phyloP scores from a whole-genome alignment of 2,113 vertebrate species.

The Ctenodactylus gundi region DNA sequence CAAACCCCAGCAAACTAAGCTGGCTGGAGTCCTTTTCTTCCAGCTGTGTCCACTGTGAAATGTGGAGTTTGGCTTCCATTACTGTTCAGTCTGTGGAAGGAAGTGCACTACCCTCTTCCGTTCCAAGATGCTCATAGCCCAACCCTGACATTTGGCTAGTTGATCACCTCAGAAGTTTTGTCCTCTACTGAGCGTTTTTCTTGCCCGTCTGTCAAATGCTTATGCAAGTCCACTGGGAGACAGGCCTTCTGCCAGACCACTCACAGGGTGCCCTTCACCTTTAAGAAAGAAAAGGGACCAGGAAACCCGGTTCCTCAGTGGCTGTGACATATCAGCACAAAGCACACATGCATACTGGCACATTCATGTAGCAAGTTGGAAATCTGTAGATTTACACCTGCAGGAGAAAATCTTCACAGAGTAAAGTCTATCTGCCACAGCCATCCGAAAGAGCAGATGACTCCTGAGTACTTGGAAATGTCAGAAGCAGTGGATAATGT shows the following conservation, averaged over 20 bases:
- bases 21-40: not conserved
- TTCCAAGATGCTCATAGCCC: not conserved
- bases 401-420: not conserved
- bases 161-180: not conserved
- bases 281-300: not conserved
- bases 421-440: not conserved
- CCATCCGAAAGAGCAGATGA: not conserved
- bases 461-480: not conserved
- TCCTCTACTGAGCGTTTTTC: no score
- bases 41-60: not conserved
- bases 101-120: accelerated
- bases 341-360: not conserved
- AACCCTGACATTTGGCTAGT: accelerated
- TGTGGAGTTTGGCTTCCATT: not conserved
- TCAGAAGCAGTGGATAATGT: not conserved
- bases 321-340: not conserved
- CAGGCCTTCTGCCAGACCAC: not conserved
- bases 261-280: not conserved
- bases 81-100: not conserved
- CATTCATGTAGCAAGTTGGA: not conserved
- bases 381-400: not conserved
- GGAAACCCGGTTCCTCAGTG: not conserved
- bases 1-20: not conserved
- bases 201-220: not conserved
- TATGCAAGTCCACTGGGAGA: not conserved